Base-by-base conservation (phyloP, 2,888 invertebrate species). In the Folsomia candida region DNA sequence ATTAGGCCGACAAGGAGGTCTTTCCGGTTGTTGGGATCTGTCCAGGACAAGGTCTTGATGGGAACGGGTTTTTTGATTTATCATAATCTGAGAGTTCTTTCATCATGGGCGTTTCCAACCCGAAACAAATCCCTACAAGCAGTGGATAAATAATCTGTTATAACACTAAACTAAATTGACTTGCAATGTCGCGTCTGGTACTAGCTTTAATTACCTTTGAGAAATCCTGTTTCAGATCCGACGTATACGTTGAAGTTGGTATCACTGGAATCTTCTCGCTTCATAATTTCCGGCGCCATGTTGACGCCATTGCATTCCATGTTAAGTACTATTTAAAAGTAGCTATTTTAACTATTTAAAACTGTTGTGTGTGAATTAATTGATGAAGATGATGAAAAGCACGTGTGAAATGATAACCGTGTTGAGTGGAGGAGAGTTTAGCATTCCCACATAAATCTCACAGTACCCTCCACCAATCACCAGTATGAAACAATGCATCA, bases 1-100 rank as follows among this genome's bases (percentile, higher is more conserved):
- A 86, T 86, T 67, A 87, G 86, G 0, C 89, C 92, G 2, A 93
- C 83, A 1, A 93, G 81, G 75, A 93, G 87, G 82, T 92, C 90
- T 72, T 83, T 83, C 47, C 88, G 87, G 0, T 84, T 81, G 0
- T 81, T 83, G 1, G 81, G 83, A 78, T 89, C 87, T 0, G 87
- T 88, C 89, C 91, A 93, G 18, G 85, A 84, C 81, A 93, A 83
- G 0, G 88, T 84, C 0, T 90, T 89, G 57, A 93, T 87, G 25
- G 87, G 84, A 51, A 89, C 88, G 72, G 88, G 86, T 79, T 87
- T 87, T 29, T 86, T 85, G 24, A 37, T 68, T 89, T 81, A 0
- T 83, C 81, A 54, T 86, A 85, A 2, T 90, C 82, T 87, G n/a
- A 88, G 86, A 1, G 90, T 83, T 80, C 90, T 78, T 83, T 85